Evolutionary conservation across 2,113 vertebrate species (phyloP).

Genomic region (Aythya baeri): DNA sequence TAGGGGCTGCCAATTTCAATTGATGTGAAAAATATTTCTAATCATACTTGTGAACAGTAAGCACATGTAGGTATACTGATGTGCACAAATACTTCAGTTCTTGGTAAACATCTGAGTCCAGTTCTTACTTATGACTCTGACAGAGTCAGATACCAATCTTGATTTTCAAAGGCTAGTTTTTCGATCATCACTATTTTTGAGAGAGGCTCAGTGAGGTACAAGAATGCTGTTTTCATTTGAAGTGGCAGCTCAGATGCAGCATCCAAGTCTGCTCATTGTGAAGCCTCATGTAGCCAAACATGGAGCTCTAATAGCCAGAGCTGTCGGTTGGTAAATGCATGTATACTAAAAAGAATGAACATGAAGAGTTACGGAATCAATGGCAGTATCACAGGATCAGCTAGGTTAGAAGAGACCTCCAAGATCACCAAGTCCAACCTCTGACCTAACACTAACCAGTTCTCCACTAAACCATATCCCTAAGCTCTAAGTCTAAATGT

Average conservation of each 20-base stretch:
- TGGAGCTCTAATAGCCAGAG: background rate
- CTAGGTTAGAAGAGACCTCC: too few relatives aligned
- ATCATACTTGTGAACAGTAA: background rate
- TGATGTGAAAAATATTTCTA: background rate
- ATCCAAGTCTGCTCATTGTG: background rate
- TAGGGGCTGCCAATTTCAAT: conserved; percentile 22
- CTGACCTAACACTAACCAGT: too few relatives aligned
- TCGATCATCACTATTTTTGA: background rate
- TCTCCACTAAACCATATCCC: too few relatives aligned
- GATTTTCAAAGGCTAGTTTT: conserved; percentile 1
- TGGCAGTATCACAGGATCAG: background rate
- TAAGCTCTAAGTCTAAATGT: too few relatives aligned
- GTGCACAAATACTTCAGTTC: background rate
- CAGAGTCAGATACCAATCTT: background rate
- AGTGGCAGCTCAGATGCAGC: background rate
- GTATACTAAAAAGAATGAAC: background rate
- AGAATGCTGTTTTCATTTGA: background rate
- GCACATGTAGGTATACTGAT: background rate
- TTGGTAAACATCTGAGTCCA: background rate
- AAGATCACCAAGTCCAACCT: too few relatives aligned
- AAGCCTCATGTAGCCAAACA: background rate
- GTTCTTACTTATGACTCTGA: background rate
- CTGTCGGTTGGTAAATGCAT: background rate
- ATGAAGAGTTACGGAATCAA: background rate
- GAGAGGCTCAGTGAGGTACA: background rate